These are phyloP conservation scores for Paedocypris micromegethes DNA, from an alignment of 2,797 vertebrate species.

Conservation along the genomic window DNA sequence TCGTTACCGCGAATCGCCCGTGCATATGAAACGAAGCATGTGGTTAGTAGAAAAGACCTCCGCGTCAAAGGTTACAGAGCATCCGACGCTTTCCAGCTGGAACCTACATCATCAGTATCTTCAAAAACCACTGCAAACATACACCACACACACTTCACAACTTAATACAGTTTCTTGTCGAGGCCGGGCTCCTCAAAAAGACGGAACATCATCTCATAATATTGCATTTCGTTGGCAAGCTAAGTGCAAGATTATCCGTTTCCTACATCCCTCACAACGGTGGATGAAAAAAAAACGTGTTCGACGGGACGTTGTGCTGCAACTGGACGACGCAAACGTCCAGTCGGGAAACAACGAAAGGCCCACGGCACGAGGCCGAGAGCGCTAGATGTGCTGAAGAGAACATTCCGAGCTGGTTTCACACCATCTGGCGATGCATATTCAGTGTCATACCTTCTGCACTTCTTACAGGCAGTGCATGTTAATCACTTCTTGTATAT, in stretches of 20 bases:
- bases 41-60: neutral
- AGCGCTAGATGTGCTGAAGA: constrained; percentile 15
- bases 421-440: constrained; percentile 22
- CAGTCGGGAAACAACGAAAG: constrained; percentile 35
- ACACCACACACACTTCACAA: constrained; percentile 14
- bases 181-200: constrained; percentile 21
- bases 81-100: neutral
- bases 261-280: constrained; percentile 43
- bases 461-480: constrained; percentile 40
- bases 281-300: constrained; percentile 63
- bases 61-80: too few relatives aligned
- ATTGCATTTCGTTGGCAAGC: constrained; percentile 34
- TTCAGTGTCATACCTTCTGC: constrained; percentile 25
- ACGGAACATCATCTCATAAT: constrained; percentile 6
- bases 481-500: constrained; percentile 32
- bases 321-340: constrained; percentile 46
- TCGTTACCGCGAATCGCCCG: too few relatives aligned
- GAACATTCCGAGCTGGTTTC: constrained; percentile 22
- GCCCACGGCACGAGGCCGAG: constrained; percentile 16
- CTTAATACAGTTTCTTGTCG: constrained; percentile 17
- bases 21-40: constrained; percentile 9
- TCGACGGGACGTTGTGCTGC: constrained; percentile 54
- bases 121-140: constrained; percentile 9
- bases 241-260: constrained; percentile 52
- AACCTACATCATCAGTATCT: constrained; percentile 5